A percentile compares a stretch with the other conserved stretches of the same genome.
Conservation (phyloP, 2,888 invertebrate species). For the Bhutanitis thaidina region DNA sequence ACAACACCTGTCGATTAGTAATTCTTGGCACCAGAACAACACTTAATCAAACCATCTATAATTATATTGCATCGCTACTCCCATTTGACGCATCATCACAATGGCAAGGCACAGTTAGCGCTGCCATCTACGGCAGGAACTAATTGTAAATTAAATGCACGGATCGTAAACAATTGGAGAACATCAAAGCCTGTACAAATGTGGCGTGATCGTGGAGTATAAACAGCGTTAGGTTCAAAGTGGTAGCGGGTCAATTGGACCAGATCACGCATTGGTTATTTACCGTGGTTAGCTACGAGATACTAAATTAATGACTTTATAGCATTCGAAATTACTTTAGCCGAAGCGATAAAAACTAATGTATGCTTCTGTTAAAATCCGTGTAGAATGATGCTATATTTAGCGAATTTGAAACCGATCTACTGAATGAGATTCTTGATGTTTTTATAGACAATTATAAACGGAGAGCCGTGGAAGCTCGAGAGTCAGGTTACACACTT, state of each 20-base stretch:
- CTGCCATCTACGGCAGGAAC: constrained; percentile 3
- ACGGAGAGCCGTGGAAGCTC: no score
- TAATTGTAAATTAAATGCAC: constrained; percentile 11
- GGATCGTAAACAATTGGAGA: constrained; percentile 1
- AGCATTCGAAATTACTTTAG: background rate
- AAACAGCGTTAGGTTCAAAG: background rate
- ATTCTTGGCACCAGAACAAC: constrained; percentile 8
- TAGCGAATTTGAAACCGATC: no score
- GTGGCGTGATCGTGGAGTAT: constrained; percentile 2
- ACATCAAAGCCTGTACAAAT: background rate
- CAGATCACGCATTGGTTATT: background rate
- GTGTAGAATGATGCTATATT: no score
- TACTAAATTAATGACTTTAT: background rate
- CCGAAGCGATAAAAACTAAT: no score
- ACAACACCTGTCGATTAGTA: constrained; percentile 14
- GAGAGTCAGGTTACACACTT: no score
- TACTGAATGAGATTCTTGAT: no score
- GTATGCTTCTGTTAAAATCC: no score
- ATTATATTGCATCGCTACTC: background rate
- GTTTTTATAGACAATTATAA: no score
- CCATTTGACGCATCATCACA: background rate
- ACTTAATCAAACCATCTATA: constrained; percentile 7
- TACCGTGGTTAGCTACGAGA: no score
- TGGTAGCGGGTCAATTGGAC: background rate
- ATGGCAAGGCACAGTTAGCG: background rate